Evolutionary conservation across 2,888 invertebrate species (phyloP).

Genomic region (Drosophila lutescens): DNA sequence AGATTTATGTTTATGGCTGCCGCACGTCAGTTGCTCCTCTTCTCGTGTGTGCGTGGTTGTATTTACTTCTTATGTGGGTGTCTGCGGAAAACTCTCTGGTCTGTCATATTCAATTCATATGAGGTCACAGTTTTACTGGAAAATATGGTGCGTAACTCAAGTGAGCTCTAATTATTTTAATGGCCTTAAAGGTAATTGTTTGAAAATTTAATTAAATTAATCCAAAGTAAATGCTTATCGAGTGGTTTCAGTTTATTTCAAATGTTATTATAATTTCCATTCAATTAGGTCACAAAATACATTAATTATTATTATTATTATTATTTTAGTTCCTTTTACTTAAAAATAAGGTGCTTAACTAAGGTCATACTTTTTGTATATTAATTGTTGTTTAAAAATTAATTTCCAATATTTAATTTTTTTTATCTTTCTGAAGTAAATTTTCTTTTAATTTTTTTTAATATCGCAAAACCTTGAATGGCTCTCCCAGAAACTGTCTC

Average conservation of each 20-base stretch:
- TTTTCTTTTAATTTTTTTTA: no score
- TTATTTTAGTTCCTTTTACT: no score
- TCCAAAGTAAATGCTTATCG: no score
- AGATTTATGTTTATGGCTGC: constrained; percentile 65
- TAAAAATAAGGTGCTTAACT: no score
- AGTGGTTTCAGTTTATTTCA: no score
- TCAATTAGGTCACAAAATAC: no score
- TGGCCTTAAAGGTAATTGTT: background rate
- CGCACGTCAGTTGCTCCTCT: constrained; percentile 28
- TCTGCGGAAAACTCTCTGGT: constrained; percentile 10
- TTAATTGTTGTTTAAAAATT: background rate
- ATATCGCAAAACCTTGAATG: no score
- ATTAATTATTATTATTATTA: no score
- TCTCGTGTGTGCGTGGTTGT: constrained; percentile 11
- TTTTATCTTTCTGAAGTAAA: no score
- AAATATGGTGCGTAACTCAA: constrained; percentile 5
- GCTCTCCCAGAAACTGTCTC: background rate
- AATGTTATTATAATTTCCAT: no score
- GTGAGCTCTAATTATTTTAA: background rate
- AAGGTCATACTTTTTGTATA: no score
- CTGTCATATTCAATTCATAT: constrained; percentile 32
- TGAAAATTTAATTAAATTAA: no score
- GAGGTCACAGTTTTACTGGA: constrained; percentile 9
- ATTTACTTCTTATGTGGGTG: constrained; percentile 8
- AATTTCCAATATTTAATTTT: background rate